Evolutionary conservation across 2,113 vertebrate genomes (phyloP), one percentile per base, ranked within the genome.

Genomic region (Salvelinus namaycush): DNA sequence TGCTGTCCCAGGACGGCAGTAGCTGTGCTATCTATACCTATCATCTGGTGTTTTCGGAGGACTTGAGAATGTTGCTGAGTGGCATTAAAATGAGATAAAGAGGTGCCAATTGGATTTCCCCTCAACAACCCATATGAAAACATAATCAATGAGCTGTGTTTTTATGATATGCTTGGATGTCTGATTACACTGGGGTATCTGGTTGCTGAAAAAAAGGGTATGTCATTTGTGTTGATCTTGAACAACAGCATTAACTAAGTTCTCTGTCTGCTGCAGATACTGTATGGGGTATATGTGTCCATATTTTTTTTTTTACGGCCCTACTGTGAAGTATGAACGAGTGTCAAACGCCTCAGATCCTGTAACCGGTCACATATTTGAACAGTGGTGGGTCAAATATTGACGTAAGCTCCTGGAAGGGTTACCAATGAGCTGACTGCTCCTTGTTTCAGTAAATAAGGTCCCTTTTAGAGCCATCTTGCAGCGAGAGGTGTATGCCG

Each of bases 141-240:
- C 27, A 82, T 74, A 74, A 84, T 84, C 76, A 70, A 65, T 62
- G 84, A 76, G 81, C 76, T 79, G 16, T 87, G 85, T 86, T 84
- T 84, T 86, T 54, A 54, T 54, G 75, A 82, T 83, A 84, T 81
- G 75, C 80, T 72, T 74, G 18, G 3, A 39, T 81, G 76, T 78
- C 71, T 81, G 80, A 86, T 82, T 78, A 83, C 75, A 71, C 54
- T 66, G 22, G 79, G 75, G 73, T 76, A 75, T 70, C 69, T 76
- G 73, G 69, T 68, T 65, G 20, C 51, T 69, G 69, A 78, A 79
- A 69, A 71, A 79, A 68, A 75, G 5, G 72, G 69, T 66, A 70
- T 67, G 65, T 44, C 80, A 72, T 76, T 80, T 54, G 74, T 76
- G 76, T 57, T 48, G 62, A 64, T 44, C 18, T 24, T 31, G n/a